phyloP scores from a whole-genome alignment of 2,888 invertebrate genomes.

The Sinopyrophorus schimmeli region DNA sequence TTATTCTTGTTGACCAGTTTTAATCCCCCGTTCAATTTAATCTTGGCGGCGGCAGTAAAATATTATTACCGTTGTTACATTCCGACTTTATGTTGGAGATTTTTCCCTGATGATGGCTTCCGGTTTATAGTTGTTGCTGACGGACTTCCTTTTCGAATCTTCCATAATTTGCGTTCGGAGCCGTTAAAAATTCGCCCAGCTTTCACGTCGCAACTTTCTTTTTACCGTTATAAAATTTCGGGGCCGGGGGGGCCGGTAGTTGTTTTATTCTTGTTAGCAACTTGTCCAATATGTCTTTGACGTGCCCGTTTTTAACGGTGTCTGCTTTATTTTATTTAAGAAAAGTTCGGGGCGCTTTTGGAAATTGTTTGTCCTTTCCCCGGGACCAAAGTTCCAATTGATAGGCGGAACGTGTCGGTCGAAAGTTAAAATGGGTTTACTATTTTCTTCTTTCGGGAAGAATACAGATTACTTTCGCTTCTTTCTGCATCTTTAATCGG shows the following conservation, averaged over 20 bases:
- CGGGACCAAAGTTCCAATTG: constrained; percentile 26
- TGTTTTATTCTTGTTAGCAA: constrained; percentile 1
- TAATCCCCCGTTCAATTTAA: constrained; percentile 15
- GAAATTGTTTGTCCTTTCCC: constrained; percentile 20
- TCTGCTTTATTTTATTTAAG: constrained; percentile 24
- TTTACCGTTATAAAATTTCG: no score
- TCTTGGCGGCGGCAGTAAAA: constrained; percentile 15
- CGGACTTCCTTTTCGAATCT: constrained; percentile 3
- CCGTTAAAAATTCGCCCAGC: constrained; percentile 1
- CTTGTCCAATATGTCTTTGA: constrained; percentile 16
- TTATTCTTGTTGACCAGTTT: constrained; percentile 21
- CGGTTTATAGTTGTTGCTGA: constrained; percentile 8
- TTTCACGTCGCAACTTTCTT: no score
- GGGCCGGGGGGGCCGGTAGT: no score
- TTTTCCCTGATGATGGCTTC: neutral
- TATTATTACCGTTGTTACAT: constrained; percentile 14
- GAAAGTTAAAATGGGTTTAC: constrained; percentile 32
- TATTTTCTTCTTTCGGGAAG: constrained; percentile 24
- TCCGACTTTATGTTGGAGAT: constrained; percentile 10
- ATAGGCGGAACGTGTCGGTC: constrained; percentile 27
- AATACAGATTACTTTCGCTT: constrained; percentile 32
- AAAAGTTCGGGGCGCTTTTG: constrained; percentile 22
- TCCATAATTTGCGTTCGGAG: neutral
- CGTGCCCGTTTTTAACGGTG: constrained; percentile 12
- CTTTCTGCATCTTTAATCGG: no score